Percentiles rank a stretch among this genome's conserved stretches.
These are phyloP conservation scores for Micoletzkya japonica DNA, from an alignment of 2,888 invertebrate species.

Conservation along the genomic window DNA sequence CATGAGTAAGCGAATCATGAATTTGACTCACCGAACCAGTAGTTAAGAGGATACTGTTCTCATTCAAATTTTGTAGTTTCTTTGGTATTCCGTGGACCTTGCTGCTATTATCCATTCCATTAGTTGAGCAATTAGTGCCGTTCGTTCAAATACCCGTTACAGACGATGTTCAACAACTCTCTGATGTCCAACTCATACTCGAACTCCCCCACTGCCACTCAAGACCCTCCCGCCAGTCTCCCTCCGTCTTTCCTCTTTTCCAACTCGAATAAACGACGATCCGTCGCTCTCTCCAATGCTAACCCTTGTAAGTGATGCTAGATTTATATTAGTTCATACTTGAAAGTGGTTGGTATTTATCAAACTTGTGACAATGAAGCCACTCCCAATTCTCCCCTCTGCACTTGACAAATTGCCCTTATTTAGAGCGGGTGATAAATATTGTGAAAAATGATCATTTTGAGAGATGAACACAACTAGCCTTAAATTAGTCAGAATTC, in stretches of 20 bases:
- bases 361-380: no score
- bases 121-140: no score
- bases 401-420: no score
- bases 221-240: conserved; percentile 1
- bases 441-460: no score
- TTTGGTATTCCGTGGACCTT: background rate
- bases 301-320: conserved; percentile 15
- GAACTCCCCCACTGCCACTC: background rate
- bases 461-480: no score
- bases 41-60: background rate
- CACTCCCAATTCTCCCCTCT: no score
- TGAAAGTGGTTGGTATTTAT: no score
- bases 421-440: no score
- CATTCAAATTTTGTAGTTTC: background rate
- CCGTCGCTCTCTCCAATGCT: conserved; percentile 20
- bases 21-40: background rate
- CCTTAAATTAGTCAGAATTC: no score
- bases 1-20: no score
- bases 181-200: conserved; percentile 18
- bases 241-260: conserved; percentile 21
- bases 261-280: conserved; percentile 25
- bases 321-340: background rate
- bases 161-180: conserved; percentile 28
- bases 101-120: no score
- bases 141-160: no score